Conservation (phyloP, 2,797 vertebrate species). For the Sciaenops ocellatus region DNA sequence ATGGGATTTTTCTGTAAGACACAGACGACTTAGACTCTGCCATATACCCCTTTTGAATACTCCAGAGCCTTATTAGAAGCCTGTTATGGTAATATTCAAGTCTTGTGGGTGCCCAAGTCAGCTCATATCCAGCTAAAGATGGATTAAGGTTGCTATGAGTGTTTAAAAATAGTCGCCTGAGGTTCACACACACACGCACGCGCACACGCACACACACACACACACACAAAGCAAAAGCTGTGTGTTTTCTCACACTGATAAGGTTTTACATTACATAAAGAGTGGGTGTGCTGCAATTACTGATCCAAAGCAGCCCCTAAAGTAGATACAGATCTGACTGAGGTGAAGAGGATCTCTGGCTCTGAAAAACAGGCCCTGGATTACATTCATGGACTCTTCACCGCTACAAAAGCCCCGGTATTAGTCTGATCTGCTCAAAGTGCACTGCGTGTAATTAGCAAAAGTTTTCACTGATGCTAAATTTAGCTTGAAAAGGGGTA, state of each 20-base stretch:
- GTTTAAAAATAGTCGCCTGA: constrained; percentile 81
- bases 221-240: constrained; percentile 43
- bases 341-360: constrained; percentile 49
- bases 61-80: constrained; percentile 81
- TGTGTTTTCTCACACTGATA: constrained; percentile 73
- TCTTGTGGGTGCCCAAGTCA: constrained; percentile 68
- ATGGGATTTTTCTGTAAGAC: constrained; percentile 45
- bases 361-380: constrained; percentile 42
- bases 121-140: constrained; percentile 77
- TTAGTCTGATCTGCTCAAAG: constrained; percentile 37
- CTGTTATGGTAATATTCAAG: constrained; percentile 80
- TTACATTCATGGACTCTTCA: constrained; percentile 56
- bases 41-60: constrained; percentile 60
- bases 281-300: constrained; percentile 77
- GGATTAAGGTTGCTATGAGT: constrained; percentile 80
- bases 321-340: constrained; percentile 66
- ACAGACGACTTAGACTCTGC: constrained; percentile 36
- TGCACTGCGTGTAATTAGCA: constrained; percentile 47
- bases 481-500: constrained; percentile 35
- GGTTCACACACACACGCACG: constrained; percentile 40
- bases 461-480: constrained; percentile 50
- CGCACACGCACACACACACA: constrained; percentile 25
- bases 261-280: constrained; percentile 83
- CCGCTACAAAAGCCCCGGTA: constrained; percentile 39
- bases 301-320: constrained; percentile 52